Percentiles rank a stretch among this genome's conserved stretches.
These are phyloP conservation scores for Orchesella cincta DNA, from an alignment of 1,140 invertebrate species.

Conservation along the genomic window DNA sequence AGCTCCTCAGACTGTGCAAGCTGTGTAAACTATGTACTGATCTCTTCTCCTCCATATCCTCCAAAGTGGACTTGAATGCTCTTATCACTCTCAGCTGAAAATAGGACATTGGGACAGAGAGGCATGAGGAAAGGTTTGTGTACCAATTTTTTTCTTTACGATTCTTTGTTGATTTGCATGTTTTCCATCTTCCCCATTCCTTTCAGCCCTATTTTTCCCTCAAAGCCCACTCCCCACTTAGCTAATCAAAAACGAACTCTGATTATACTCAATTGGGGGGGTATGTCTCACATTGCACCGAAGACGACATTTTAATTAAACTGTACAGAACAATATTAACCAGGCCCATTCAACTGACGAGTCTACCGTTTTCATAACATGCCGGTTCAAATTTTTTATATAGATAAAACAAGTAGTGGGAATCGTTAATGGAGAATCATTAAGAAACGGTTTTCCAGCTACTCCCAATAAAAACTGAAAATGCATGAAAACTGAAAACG, in stretches of 20 bases:
- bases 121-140: constrained; percentile 51
- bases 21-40: constrained; percentile 96
- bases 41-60: constrained; percentile 98
- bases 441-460: no score
- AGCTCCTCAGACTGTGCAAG: constrained; percentile 88
- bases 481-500: no score
- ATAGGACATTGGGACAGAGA: constrained; percentile 58
- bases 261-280: not conserved
- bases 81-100: constrained; percentile 99
- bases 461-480: no score
- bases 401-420: no score
- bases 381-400: no score
- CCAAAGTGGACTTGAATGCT: constrained; percentile 99
- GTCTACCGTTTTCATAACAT: no score
- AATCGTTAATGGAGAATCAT: no score
- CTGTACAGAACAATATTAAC: no score
- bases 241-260: not conserved
- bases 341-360: no score
- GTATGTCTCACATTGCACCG: no score
- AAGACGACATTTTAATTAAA: no score
- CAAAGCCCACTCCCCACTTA: constrained; percentile 7
- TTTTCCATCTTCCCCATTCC: constrained; percentile 2
- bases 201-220: not conserved
- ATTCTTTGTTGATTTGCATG: not conserved
- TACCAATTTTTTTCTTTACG: constrained; percentile 6